Base-by-base conservation (phyloP, 2,113 vertebrate species). In the Hemibates koningsi region DNA sequence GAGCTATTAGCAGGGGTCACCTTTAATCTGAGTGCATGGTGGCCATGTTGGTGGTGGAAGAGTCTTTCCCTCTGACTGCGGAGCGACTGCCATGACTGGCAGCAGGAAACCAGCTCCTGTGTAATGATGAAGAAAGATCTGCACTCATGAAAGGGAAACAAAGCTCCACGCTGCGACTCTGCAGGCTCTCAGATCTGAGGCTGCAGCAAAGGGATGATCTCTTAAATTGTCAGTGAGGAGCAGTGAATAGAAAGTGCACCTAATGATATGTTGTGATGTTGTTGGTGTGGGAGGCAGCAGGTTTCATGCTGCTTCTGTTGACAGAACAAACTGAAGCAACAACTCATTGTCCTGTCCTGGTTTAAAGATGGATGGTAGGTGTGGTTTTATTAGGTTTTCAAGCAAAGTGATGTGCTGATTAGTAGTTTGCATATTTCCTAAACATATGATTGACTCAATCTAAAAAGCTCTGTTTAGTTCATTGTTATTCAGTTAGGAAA, bases 231-330 rank as follows among this genome's bases (percentile, higher is more conserved):
- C 11, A 68, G 81, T 80, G 81, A 41, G 84, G 68, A 56, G 79
- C 68, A 9, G 80, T 52, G 56, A 83, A 81, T 38, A 63, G 85
- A 76, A 89, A 27, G 80, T 11, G 48, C 43, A 57, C 56, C 68
- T 91, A 91, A 93, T 91, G 81, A 92, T 81, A 52, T 86, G 92
- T 79, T 91, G 81, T 86, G 85, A 73, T 85, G 66, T 52, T 82
- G 80, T 85, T 81, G 36, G 82, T 61, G 88, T 82, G 83, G 86
- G 86, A 87, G 45, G 85, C 79, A 24, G 84, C 48, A 38, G 80
- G 68, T 79, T 73, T 84, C 83, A 78, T 13, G 79, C 88, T 59
- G 88, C 66, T 79, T 45, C 45, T 88, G 85, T 52, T 87, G 82
- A 88, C 89, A 54, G 54, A 87, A 59, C 53, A 79, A 89, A 87